These are phyloP conservation scores for Drosophila ananassae DNA, from an alignment of 1,140 invertebrate genomes.

Conservation along the genomic window DNA sequence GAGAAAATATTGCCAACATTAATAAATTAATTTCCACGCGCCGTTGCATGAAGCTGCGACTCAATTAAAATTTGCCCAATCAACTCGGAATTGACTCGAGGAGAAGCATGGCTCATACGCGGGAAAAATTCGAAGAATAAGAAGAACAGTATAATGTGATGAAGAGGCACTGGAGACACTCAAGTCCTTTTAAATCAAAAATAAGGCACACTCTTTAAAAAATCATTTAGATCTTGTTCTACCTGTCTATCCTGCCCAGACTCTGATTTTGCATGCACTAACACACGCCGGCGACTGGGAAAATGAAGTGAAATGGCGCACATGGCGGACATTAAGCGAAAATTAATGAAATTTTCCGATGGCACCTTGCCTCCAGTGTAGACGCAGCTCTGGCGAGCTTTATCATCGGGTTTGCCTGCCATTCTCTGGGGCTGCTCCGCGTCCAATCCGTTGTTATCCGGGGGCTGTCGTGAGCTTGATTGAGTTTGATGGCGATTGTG, in stretches of 20 bases:
- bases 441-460: slow-evolving; percentile 65
- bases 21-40: slow-evolving; percentile 70
- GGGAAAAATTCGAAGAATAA: neutral
- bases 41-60: slow-evolving; percentile 24
- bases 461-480: slow-evolving; percentile 72
- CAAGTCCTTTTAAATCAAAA: too few species aligned
- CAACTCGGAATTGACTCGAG: slow-evolving; percentile 10
- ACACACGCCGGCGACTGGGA: neutral
- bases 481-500: slow-evolving; percentile 77
- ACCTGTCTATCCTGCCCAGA: slow-evolving; percentile 10
- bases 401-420: slow-evolving; percentile 29
- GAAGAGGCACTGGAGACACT: too few species aligned
- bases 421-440: slow-evolving; percentile 14
- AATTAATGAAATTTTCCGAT: slow-evolving; percentile 74
- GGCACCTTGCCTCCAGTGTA: slow-evolving; percentile 29
- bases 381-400: slow-evolving; percentile 27
- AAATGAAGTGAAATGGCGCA: slow-evolving; percentile 71
- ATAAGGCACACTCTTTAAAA: neutral
- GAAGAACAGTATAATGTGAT: too few species aligned
- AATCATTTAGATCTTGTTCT: neutral
- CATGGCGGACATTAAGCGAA: slow-evolving; percentile 77
- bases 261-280: slow-evolving; percentile 45
- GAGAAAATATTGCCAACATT: slow-evolving; percentile 60
- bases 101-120: neutral
- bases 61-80: slow-evolving; percentile 70